Percentiles rank a stretch among this genome's conserved stretches.
phyloP scores from a whole-genome alignment of 2,797 vertebrate genomes.

The Urocyon cinereoargenteus region DNA sequence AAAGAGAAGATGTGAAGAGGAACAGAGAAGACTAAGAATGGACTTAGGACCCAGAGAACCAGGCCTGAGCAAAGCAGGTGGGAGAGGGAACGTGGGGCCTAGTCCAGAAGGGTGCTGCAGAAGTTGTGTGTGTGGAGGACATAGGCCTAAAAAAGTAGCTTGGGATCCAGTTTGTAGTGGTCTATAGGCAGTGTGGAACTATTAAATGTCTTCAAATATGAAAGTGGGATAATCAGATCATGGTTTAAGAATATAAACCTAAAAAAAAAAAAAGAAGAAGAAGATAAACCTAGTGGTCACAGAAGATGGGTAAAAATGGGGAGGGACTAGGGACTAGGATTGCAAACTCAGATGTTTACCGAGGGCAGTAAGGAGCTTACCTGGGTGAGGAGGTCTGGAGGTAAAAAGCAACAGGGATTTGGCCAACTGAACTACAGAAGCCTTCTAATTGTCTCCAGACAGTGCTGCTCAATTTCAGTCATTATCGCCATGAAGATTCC shows the following conservation, averaged over 20 bases:
- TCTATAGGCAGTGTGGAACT: not conserved
- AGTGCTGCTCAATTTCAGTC: not conserved
- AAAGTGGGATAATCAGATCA: not conserved
- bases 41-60: not conserved
- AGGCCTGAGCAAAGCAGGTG: not conserved
- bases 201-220: not conserved
- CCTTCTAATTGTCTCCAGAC: not conserved
- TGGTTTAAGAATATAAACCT: not conserved
- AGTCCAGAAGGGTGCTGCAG: not conserved
- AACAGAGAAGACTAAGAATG: not conserved
- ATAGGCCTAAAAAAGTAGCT: not conserved
- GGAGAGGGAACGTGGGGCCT: not conserved
- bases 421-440: fast-evolving
- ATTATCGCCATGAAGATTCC: too few relatives aligned
- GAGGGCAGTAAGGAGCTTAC: not conserved
- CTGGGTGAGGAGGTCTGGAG: not conserved
- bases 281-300: not conserved
- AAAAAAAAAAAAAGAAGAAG: not conserved
- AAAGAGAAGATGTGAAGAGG: not conserved
- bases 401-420: not conserved
- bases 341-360: not conserved
- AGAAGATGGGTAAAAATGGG: not conserved
- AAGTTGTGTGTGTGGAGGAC: not conserved
- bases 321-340: not conserved
- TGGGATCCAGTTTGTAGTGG: not conserved